phyloP scores from a whole-genome alignment of 2,888 invertebrate species.

The Ametastegia equiseti region DNA sequence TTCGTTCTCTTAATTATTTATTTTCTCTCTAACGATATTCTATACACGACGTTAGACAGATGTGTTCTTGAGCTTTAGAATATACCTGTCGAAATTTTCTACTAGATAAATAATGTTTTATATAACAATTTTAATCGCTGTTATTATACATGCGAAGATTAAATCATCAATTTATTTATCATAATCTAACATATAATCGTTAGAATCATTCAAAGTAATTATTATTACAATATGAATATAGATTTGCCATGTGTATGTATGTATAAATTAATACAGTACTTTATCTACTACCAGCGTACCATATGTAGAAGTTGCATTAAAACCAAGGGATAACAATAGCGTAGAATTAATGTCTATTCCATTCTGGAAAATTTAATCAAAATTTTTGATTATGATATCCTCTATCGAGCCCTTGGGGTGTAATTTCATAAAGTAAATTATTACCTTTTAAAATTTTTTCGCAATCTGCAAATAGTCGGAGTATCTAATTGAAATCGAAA shows the following conservation, averaged over 20 bases:
- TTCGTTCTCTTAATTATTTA: background rate
- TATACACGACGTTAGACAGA: too few relatives aligned
- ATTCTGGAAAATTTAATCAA: background rate
- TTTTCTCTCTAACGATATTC: too few relatives aligned
- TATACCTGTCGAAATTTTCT: too few relatives aligned
- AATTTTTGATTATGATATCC: too few relatives aligned
- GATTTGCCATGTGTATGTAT: background rate
- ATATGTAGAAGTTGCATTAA: background rate
- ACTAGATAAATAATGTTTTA: too few relatives aligned
- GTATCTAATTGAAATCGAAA: background rate
- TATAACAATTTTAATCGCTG: background rate
- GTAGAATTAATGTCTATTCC: background rate
- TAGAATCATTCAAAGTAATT: background rate
- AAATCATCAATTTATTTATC: background rate
- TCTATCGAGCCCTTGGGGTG: too few relatives aligned
- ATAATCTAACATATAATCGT: background rate
- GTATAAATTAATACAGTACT: slow-evolving; percentile 9
- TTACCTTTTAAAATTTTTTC: background rate
- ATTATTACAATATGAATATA: background rate
- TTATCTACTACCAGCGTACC: background rate
- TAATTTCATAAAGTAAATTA: too few relatives aligned
- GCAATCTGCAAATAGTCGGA: background rate
- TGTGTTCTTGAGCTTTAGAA: too few relatives aligned
- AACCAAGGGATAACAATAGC: too few relatives aligned
- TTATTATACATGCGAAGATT: background rate